Percentiles rank a stretch among this genome's conserved stretches.
These are phyloP conservation scores for Cassiopea andromeda DNA, from an alignment of 30 jellyfish, hydroid and myxozoan species.

Conservation along the genomic window DNA sequence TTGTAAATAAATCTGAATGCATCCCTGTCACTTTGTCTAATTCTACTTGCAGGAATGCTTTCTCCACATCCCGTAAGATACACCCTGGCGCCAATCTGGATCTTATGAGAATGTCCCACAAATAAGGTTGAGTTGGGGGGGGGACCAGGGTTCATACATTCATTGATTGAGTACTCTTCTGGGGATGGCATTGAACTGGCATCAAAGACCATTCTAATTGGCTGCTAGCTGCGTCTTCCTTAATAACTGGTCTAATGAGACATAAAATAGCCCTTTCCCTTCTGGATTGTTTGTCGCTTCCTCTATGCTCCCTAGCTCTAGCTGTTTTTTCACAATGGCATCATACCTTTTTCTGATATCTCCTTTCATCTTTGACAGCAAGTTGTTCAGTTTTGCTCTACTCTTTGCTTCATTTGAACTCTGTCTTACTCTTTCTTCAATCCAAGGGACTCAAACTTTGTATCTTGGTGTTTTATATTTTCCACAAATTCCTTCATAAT, in stretches of 20 bases:
- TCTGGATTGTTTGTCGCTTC: conserved; percentile 39
- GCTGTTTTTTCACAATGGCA: conserved; percentile 45
- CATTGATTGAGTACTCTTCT: conserved; percentile 52
- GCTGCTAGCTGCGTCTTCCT: conserved; percentile 46
- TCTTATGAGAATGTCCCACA: conserved; percentile 66
- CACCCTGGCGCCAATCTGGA: conserved; percentile 64
- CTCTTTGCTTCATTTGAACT: conserved; percentile 57
- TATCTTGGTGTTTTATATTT: conserved; percentile 20
- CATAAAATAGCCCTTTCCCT: conserved; percentile 43
- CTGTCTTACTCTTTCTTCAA: conserved; percentile 58
- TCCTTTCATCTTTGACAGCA: conserved; percentile 40
- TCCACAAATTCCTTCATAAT: conserved; percentile 41
- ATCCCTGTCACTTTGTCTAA: conserved; percentile 45
- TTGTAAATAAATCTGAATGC: conserved; percentile 61
- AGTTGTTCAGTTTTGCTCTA: conserved; percentile 35
- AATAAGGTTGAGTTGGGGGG: conserved; percentile 60
- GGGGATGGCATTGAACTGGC: conserved; percentile 68
- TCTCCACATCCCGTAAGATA: conserved; percentile 28
- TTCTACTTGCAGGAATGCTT: conserved; percentile 52
- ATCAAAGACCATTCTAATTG: conserved; percentile 67
- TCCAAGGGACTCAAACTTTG: conserved; percentile 49
- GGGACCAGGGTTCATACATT: conserved; percentile 64
- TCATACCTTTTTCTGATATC: conserved; percentile 46
- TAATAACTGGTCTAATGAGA: conserved; percentile 60
- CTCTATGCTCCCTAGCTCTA: conserved; percentile 47